These are phyloP conservation scores for Pyrocephalus nanus DNA, from an alignment of 2,797 vertebrate species.

Conservation along the genomic window DNA sequence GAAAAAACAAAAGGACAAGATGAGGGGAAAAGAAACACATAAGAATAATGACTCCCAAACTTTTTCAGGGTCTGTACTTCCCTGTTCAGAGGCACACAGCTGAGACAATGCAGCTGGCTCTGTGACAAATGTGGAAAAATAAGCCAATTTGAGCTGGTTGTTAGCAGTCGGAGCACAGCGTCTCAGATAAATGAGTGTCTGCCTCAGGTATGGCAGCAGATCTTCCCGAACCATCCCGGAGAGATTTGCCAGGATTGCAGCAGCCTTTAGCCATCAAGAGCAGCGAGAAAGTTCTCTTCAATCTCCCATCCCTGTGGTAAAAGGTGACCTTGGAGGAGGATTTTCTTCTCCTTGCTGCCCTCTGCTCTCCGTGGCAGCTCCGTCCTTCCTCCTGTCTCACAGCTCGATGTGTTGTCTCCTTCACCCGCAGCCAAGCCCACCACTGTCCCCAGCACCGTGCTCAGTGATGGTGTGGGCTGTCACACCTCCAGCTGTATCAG, in stretches of 20 bases:
- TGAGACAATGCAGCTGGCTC: slow-evolving; percentile 87
- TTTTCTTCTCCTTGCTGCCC: slow-evolving; percentile 74
- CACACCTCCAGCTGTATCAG: slow-evolving; percentile 51
- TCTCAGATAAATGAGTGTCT: slow-evolving; percentile 85
- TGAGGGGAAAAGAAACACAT: slow-evolving; percentile 67
- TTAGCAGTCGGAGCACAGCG: slow-evolving; percentile 83
- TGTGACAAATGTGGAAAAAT: slow-evolving; percentile 93
- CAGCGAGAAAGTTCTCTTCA: slow-evolving; percentile 69
- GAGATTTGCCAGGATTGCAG: slow-evolving; percentile 77
- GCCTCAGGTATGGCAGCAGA: slow-evolving; percentile 88
- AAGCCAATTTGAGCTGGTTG: slow-evolving; percentile 93
- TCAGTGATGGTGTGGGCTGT: slow-evolving; percentile 50
- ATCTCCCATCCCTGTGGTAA: slow-evolving; percentile 74
- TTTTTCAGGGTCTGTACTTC: slow-evolving; percentile 83
- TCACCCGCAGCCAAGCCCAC: slow-evolving; percentile 33
- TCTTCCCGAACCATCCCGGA: slow-evolving; percentile 81
- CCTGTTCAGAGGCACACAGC: slow-evolving; percentile 83
- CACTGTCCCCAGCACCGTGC: slow-evolving; percentile 41
- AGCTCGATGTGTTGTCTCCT: slow-evolving; percentile 60
- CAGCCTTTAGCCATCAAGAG: slow-evolving; percentile 74
- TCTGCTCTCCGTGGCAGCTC: neutral
- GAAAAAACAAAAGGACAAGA: neutral
- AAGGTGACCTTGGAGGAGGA: slow-evolving; percentile 85
- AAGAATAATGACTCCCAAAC: slow-evolving; percentile 87
- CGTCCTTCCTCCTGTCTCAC: slow-evolving; percentile 6